Conservation (phyloP, 2,797 vertebrate species). For the Spea hammondii region DNA sequence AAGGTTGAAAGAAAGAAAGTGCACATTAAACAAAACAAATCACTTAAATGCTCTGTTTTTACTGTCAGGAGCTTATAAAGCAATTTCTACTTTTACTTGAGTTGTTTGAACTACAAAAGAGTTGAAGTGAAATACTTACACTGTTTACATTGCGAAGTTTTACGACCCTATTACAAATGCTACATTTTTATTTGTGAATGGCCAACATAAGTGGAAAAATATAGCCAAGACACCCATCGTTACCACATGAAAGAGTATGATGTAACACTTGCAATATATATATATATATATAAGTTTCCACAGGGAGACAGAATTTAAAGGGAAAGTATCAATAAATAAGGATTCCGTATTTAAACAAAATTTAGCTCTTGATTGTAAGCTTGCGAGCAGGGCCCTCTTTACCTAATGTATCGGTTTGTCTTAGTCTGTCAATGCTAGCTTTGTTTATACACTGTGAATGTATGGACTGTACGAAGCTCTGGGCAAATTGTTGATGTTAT, state of each 20-base stretch:
- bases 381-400: too few species aligned
- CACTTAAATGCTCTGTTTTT: constrained; percentile 50
- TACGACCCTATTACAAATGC: constrained; percentile 38
- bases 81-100: constrained; percentile 44
- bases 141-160: constrained; percentile 46
- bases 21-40: constrained; percentile 60
- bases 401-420: too few species aligned
- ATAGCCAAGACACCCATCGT: too few species aligned
- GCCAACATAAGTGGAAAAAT: constrained; percentile 20
- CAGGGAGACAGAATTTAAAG: neutral
- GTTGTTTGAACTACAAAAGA: constrained; percentile 14
- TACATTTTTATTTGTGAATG: constrained; percentile 26
- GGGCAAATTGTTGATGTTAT: too few species aligned
- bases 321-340: neutral
- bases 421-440: too few species aligned
- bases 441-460: too few species aligned
- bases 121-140: constrained; percentile 46
- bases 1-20: constrained; percentile 64
- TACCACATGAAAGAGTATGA: too few species aligned
- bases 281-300: too few species aligned
- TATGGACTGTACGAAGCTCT: too few species aligned
- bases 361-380: too few species aligned
- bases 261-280: too few species aligned
- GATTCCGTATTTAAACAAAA: too few species aligned
- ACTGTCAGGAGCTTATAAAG: constrained; percentile 36